Evolutionary conservation across 1,140 invertebrate genomes (phyloP).

Genomic region (Drosophila kurseongensis): DNA sequence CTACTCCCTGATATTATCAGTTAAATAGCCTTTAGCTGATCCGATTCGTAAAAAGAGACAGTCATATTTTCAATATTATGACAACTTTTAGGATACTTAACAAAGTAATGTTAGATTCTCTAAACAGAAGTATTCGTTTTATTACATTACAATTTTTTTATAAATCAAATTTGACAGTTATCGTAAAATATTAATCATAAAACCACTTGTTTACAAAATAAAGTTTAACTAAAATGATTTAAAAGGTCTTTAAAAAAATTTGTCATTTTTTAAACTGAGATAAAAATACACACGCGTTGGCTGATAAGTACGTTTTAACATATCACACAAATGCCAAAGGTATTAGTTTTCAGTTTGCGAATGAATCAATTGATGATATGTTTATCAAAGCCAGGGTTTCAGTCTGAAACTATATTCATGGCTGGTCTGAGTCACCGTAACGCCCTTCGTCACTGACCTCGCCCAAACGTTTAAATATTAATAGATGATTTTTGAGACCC

Average conservation of each 20-base stretch:
- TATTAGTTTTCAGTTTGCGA: neutral
- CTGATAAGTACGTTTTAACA: neutral
- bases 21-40: conserved; percentile 49
- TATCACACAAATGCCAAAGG: neutral
- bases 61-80: neutral
- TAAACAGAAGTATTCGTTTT: no score
- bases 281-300: neutral
- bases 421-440: conserved; percentile 16
- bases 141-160: no score
- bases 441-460: conserved; percentile 62
- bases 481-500: conserved; percentile 33
- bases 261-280: neutral
- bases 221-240: neutral
- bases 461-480: conserved; percentile 43
- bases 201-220: neutral
- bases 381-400: conserved; percentile 12
- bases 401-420: conserved; percentile 10
- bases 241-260: neutral
- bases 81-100: no score
- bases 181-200: neutral
- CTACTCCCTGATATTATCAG: conserved; percentile 51
- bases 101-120: no score
- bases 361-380: conserved; percentile 37
- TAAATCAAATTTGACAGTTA: neutral
- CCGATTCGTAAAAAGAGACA: conserved; percentile 19